A percentile compares a stretch with the other conserved stretches of the same genome.
Conservation (phyloP, 2,797 vertebrate genomes). For the Leptoclinus maculatus region DNA sequence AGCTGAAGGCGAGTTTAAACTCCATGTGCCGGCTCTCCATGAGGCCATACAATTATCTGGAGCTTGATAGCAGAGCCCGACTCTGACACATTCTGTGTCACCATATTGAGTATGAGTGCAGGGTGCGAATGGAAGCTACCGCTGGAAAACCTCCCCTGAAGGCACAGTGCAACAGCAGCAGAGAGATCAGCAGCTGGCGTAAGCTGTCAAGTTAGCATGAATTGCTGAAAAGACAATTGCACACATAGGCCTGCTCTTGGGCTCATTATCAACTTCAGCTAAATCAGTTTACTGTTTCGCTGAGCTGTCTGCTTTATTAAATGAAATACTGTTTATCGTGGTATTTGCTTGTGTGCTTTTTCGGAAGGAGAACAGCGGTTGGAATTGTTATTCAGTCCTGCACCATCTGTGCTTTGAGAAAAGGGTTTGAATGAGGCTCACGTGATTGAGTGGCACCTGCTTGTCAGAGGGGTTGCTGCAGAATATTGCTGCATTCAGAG, state of each 20-base stretch:
- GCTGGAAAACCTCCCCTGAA: slow-evolving; percentile 60
- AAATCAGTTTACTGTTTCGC: slow-evolving; percentile 11
- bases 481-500: slow-evolving; percentile 87
- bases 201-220: slow-evolving; percentile 59
- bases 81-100: slow-evolving; percentile 62
- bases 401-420: slow-evolving; percentile 85
- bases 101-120: slow-evolving; percentile 57
- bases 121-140: slow-evolving; percentile 61
- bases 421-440: slow-evolving; percentile 70
- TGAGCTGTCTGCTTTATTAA: slow-evolving; percentile 25
- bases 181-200: slow-evolving; percentile 76
- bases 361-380: slow-evolving; percentile 22
- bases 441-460: slow-evolving; percentile 90
- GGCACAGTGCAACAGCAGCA: slow-evolving; percentile 59
- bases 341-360: slow-evolving; percentile 32
- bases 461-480: slow-evolving; percentile 86
- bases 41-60: slow-evolving; percentile 74
- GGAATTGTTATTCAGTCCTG: slow-evolving; percentile 84
- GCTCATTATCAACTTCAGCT: slow-evolving; percentile 31
- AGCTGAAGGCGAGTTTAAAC: slow-evolving; percentile 66
- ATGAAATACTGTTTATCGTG: slow-evolving; percentile 15
- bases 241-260: slow-evolving; percentile 9
- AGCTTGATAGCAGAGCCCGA: slow-evolving; percentile 63
- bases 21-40: slow-evolving; percentile 54
- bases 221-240: slow-evolving; percentile 27